Evolutionary conservation across 2,113 vertebrate species (phyloP).

Genomic region (Coregonus clupeaformis): DNA sequence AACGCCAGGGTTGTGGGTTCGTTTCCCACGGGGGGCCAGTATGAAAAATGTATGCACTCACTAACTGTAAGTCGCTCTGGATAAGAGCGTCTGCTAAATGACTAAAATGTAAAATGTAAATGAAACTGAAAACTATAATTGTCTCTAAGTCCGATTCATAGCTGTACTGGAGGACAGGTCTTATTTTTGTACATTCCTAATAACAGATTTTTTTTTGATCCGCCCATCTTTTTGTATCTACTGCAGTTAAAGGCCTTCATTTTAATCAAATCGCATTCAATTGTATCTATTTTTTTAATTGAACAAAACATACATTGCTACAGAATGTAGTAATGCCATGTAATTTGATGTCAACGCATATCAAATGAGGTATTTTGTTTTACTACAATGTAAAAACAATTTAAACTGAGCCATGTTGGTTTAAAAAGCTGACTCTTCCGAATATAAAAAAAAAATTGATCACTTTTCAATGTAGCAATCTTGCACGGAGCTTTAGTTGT

Average conservation of each 20-base stretch:
- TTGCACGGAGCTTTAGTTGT: constrained; percentile 66
- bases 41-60: no score
- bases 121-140: constrained; percentile 25
- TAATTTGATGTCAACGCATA: constrained; percentile 22
- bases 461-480: constrained; percentile 68
- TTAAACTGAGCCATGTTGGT: constrained; percentile 76
- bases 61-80: no score
- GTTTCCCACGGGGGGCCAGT: no score
- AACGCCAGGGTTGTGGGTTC: no score
- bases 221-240: constrained; percentile 36
- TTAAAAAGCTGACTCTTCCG: constrained; percentile 56
- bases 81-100: no score
- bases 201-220: constrained; percentile 30
- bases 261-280: constrained; percentile 45
- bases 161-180: constrained; percentile 48
- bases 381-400: constrained; percentile 34
- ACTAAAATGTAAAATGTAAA: no score
- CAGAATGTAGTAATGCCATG: constrained; percentile 19
- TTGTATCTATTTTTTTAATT: constrained; percentile 34
- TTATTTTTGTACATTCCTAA: constrained; percentile 77
- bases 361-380: constrained; percentile 52
- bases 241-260: constrained; percentile 54
- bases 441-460: constrained; percentile 51
- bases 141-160: constrained; percentile 45
- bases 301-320: constrained; percentile 28